These are phyloP conservation scores for Sturnira hondurensis DNA, from an alignment of 2,113 vertebrate genomes.

Conservation along the genomic window DNA sequence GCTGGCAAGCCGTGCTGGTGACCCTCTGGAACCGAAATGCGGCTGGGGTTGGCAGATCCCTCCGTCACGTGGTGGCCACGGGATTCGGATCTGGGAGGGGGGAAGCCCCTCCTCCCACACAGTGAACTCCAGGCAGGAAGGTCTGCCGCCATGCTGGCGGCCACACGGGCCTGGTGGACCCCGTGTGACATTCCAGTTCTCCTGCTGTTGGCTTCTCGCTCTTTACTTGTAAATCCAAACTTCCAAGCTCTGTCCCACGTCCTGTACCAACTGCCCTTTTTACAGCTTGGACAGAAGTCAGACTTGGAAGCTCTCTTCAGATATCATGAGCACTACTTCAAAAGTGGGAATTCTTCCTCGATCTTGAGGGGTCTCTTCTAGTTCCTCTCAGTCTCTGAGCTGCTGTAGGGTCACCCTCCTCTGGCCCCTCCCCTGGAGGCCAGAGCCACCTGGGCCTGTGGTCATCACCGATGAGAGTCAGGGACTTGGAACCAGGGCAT, in stretches of 20 bases:
- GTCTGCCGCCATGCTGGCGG: rapidly evolving
- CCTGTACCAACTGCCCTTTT: neutral
- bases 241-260: no score
- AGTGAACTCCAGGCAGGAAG: rapidly evolving
- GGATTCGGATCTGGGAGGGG: neutral
- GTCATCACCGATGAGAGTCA: neutral
- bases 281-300: neutral
- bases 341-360: neutral
- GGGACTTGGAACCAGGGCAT: neutral
- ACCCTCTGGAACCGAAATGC: rapidly evolving
- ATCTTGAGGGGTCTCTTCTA: neutral
- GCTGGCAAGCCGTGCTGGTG: rapidly evolving
- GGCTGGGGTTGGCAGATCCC: rapidly evolving
- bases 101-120: neutral
- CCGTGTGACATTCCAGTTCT: no score
- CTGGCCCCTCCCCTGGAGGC: rapidly evolving
- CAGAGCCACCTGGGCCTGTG: neutral
- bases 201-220: no score
- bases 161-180: neutral
- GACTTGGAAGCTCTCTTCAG: neutral
- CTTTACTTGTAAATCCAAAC: no score
- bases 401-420: neutral
- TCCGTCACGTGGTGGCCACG: rapidly evolving
- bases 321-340: neutral
- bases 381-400: neutral